Percentiles rank a stretch among this genome's conserved stretches.
Conservation (phyloP, 2,797 vertebrate species). For the Lutjanus argentimaculatus region DNA sequence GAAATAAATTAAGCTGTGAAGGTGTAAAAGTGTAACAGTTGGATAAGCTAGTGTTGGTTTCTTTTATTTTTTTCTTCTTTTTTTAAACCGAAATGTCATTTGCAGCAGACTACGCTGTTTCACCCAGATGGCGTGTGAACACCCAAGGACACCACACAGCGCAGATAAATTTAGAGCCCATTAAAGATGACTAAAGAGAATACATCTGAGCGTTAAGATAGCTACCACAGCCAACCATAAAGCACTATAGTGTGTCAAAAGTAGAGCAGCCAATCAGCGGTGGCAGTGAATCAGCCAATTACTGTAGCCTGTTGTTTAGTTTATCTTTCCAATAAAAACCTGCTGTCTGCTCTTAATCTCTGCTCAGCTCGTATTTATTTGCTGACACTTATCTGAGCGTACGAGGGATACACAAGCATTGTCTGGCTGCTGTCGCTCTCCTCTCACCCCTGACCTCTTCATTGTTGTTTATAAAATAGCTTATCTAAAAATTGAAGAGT, state of each 20-base stretch:
- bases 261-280: conserved; percentile 21
- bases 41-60: conserved; percentile 27
- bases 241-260: conserved; percentile 6
- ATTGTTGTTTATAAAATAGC: background rate
- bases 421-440: background rate
- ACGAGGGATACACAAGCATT: background rate
- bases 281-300: conserved; percentile 33
- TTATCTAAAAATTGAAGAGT: background rate
- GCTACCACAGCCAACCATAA: conserved; percentile 1
- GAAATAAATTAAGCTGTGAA: conserved; percentile 27
- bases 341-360: conserved; percentile 19
- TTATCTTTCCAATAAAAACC: conserved; percentile 25
- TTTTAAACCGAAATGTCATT: conserved; percentile 22
- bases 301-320: conserved; percentile 26
- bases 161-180: conserved; percentile 38
- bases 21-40: conserved; percentile 22
- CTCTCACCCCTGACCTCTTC: conserved; percentile 3
- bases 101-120: conserved; percentile 37
- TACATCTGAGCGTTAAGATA: conserved; percentile 23
- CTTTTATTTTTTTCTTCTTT: background rate
- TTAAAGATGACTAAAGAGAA: conserved; percentile 48
- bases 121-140: conserved; percentile 44
- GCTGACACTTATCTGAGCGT: background rate
- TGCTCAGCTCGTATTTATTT: conserved; percentile 9
- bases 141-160: conserved; percentile 32